Base-by-base conservation (phyloP, 2,113 vertebrate genomes). In the Leiothrix lutea region DNA sequence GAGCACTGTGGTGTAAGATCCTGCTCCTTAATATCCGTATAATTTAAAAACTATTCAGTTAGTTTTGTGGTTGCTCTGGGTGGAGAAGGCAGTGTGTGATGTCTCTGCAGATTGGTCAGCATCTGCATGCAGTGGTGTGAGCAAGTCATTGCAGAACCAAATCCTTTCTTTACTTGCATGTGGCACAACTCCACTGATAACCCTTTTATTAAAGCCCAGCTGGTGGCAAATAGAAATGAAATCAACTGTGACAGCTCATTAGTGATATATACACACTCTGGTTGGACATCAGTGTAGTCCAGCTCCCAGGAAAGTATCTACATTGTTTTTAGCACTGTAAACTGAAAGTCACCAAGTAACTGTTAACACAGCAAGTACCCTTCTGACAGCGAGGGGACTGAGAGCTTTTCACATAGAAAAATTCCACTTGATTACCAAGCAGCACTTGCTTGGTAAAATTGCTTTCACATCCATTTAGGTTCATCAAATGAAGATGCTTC, bases 171-270 rank as follows among this genome's bases (percentile, higher is more conserved):
- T 25, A 36, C 50, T 79, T 80, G 61, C 22, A 57, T 33, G 66
- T 8, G 2, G 15, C 2, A 3, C 51, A 57, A 2, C 42, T 93
- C 58, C 2, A 3, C 33, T 56, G 67, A 80, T 70, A 51, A 2
- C 17, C 24, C 38, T 94, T 92, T 77, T 90, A 78, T 80, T 80
- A 88, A 90, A 73, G 42, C 82, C 72, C 60, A 74, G 64, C 67
- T 91, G 86, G 72, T 11, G 2, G 88, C 45, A 96, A 90, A 92
- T 70, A 78, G 70, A 90, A 91, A 72, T 53, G 18, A 93, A 93
- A 70, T 73, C 74, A 69, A 26, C 81, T 82, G 81, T 90, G 81
- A 75, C 81, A 94, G 58, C 36, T 94, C 31, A 28, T 90, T 90
- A 97, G 62, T 70, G 61, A 75, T 82, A 42, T 18, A 45, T 54